These are phyloP conservation scores for Zophobas morio DNA, from an alignment of 1,140 invertebrate genomes.

Conservation along the genomic window DNA sequence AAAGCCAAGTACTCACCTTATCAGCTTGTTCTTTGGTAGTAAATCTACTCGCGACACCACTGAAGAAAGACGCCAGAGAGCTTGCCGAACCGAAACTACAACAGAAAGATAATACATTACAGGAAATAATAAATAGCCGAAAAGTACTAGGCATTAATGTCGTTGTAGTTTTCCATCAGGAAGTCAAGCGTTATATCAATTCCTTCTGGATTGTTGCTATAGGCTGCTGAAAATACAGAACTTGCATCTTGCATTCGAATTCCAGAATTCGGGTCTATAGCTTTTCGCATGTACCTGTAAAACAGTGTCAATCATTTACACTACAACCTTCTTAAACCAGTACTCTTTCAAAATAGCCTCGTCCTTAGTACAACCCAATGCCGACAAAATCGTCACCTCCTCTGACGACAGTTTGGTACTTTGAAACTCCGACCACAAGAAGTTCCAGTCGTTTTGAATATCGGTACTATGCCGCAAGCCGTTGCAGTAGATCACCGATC, in stretches of 20 bases:
- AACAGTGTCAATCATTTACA: too few species aligned
- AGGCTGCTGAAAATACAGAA: constrained; percentile 66
- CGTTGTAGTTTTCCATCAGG: constrained; percentile 66
- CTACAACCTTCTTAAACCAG: too few species aligned
- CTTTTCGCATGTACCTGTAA: not conserved
- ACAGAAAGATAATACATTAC: not conserved
- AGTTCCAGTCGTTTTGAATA: constrained; percentile 67
- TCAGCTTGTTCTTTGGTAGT: constrained; percentile 72
- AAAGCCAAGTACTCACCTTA: constrained; percentile 69
- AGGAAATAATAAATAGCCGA: constrained; percentile 52
- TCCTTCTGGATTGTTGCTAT: constrained; percentile 67
- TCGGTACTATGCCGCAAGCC: constrained; percentile 67
- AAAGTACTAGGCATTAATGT: constrained; percentile 67
- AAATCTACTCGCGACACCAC: constrained; percentile 3
- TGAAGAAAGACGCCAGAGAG: not conserved
- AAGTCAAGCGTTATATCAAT: constrained; percentile 68
- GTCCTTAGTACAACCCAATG: constrained; percentile 73
- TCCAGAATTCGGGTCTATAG: not conserved
- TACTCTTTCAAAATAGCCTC: not conserved
- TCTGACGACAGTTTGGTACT: constrained; percentile 70
- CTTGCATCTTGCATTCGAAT: constrained; percentile 34
- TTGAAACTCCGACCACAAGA: constrained; percentile 70
- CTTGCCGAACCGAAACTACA: not conserved
- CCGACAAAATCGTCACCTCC: constrained; percentile 51
- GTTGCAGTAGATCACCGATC: constrained; percentile 72